Conservation (phyloP, 2,113 vertebrate species). For the Hystrix cristata region DNA sequence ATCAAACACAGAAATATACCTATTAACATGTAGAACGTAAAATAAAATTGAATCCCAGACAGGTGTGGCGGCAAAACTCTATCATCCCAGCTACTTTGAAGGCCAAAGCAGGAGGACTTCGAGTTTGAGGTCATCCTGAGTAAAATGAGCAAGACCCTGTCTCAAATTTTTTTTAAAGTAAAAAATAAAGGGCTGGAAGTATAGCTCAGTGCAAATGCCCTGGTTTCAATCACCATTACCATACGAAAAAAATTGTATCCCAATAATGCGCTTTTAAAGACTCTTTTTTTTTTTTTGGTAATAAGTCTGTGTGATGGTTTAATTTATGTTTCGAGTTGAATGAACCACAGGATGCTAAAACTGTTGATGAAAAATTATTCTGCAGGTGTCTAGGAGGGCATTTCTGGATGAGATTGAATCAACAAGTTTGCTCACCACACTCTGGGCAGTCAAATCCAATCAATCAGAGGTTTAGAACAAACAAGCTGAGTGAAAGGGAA, state of each 20-base stretch:
- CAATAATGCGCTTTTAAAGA: not conserved
- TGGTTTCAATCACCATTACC: not conserved
- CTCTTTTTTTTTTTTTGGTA: not conserved
- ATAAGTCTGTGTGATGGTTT: not conserved
- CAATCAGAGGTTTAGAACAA: not conserved
- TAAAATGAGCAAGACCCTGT: not conserved
- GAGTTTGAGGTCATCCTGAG: not conserved
- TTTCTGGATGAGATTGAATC: not conserved
- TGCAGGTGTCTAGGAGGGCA: too few species aligned
- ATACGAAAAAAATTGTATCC: not conserved
- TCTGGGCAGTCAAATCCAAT: too few species aligned
- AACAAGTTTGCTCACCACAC: rapidly evolving
- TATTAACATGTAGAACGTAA: not conserved
- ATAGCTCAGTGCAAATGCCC: not conserved
- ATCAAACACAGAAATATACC: not conserved
- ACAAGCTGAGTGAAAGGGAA: rapidly evolving
- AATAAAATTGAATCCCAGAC: not conserved
- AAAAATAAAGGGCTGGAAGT: not conserved
- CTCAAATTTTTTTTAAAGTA: not conserved
- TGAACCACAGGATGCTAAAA: not conserved
- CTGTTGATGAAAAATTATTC: not conserved
- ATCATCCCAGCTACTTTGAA: too few species aligned
- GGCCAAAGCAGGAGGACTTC: not conserved
- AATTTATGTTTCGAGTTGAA: not conserved
- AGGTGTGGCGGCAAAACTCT: not conserved